These are phyloP conservation scores for Hippasteria phrygiana DNA, from an alignment of 53 echinoderm and acorn worm species.

Conservation along the genomic window DNA sequence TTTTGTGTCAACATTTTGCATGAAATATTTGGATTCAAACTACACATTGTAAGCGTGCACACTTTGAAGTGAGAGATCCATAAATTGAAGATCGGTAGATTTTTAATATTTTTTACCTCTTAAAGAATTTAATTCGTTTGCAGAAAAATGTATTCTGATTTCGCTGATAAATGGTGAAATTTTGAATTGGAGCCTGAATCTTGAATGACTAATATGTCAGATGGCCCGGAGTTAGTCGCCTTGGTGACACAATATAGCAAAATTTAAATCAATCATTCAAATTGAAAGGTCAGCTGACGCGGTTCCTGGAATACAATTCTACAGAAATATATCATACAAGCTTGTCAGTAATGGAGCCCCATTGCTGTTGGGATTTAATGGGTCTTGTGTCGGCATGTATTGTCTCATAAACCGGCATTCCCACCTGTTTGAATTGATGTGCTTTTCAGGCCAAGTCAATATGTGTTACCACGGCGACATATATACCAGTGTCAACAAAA, in stretches of 20 bases:
- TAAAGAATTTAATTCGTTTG: too few species aligned
- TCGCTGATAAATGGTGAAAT: neutral
- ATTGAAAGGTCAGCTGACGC: neutral
- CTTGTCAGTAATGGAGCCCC: neutral
- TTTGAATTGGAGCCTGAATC: neutral
- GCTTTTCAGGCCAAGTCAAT: conserved; percentile 35
- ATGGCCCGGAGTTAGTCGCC: neutral
- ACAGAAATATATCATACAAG: neutral
- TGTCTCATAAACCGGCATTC: neutral
- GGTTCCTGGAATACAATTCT: neutral
- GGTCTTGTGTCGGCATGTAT: neutral
- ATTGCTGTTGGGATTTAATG: neutral
- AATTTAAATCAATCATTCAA: neutral
- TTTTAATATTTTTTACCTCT: too few species aligned
- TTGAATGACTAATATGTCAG: neutral
- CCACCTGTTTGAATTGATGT: conserved; percentile 36
- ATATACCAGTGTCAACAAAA: conserved; percentile 15
- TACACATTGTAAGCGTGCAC: too few species aligned
- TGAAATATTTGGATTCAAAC: too few species aligned
- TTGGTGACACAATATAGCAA: neutral
- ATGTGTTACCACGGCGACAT: conserved; percentile 4
- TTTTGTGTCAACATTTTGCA: too few species aligned
- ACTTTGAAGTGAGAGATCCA: too few species aligned
- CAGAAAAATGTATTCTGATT: neutral
- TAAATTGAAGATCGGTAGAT: too few species aligned